A percentile compares a stretch with the other conserved stretches of the same genome.
phyloP scores from a whole-genome alignment of 2,888 invertebrate genomes.

The Pachymerium ferrugineum region DNA sequence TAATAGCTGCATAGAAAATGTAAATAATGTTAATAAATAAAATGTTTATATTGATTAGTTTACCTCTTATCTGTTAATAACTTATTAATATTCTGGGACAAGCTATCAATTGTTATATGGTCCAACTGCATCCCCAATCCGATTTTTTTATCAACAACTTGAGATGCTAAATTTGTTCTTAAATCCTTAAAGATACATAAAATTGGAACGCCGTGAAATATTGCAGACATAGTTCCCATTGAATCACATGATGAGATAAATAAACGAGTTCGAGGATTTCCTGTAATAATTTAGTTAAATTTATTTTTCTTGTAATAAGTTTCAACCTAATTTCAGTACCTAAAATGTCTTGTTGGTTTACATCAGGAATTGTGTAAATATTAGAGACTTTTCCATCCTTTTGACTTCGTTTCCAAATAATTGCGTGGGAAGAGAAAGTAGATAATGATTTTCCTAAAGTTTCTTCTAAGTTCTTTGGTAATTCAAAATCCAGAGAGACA shows the following conservation, averaged over 20 bases:
- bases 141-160: neutral
- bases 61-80: slow-evolving; percentile 31
- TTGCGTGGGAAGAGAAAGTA: neutral
- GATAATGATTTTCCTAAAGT: neutral
- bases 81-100: neutral
- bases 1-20: neutral
- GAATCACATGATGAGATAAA: slow-evolving; percentile 31
- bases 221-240: neutral
- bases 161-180: neutral
- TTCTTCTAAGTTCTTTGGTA: neutral
- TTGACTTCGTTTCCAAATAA: neutral
- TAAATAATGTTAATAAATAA: neutral
- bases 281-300: slow-evolving; percentile 28
- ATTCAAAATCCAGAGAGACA: neutral
- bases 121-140: slow-evolving; percentile 14
- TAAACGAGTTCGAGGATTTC: slow-evolving; percentile 31
- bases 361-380: neutral
- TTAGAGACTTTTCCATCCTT: neutral
- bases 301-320: neutral
- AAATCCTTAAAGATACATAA: slow-evolving; percentile 31
- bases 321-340: neutral
- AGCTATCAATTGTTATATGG: neutral
- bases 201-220: slow-evolving; percentile 31
- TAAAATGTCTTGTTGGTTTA: neutral
- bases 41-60: neutral